Evolutionary conservation across 2,113 vertebrate species (phyloP).

Genomic region (Notechis scutatus): DNA sequence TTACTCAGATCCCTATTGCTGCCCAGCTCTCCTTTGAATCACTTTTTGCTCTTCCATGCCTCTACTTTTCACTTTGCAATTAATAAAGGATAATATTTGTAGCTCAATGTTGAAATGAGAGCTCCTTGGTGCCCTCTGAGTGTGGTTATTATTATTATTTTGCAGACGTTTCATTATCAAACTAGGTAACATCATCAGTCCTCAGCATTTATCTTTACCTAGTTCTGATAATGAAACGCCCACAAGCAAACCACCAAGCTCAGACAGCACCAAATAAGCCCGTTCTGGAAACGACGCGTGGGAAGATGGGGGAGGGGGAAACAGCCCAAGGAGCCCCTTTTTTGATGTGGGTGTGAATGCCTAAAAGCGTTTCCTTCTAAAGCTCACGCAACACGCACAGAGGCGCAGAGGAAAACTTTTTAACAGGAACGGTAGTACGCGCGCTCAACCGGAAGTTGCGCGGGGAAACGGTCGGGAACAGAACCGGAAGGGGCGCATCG

Average conservation of each 20-base stretch:
- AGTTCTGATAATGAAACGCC: background rate
- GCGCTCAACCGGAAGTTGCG: background rate
- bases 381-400: background rate
- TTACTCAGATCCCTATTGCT: background rate
- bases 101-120: background rate
- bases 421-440: background rate
- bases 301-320: background rate
- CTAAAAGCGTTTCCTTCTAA: background rate
- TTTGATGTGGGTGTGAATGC: too few species aligned
- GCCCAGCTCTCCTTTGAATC: too few species aligned
- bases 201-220: background rate
- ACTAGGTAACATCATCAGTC: background rate
- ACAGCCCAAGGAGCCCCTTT: background rate
- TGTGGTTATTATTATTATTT: background rate
- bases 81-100: background rate
- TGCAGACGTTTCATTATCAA: background rate
- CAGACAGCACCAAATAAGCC: background rate
- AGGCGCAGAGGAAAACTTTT: background rate
- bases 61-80: background rate
- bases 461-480: rapidly evolving
- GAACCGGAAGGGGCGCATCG: background rate
- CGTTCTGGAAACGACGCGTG: background rate
- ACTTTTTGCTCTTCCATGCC: background rate
- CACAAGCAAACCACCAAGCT: background rate
- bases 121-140: background rate